phyloP scores from a whole-genome alignment of 2,888 invertebrate genomes.

The Cryptosula pallasiana region DNA sequence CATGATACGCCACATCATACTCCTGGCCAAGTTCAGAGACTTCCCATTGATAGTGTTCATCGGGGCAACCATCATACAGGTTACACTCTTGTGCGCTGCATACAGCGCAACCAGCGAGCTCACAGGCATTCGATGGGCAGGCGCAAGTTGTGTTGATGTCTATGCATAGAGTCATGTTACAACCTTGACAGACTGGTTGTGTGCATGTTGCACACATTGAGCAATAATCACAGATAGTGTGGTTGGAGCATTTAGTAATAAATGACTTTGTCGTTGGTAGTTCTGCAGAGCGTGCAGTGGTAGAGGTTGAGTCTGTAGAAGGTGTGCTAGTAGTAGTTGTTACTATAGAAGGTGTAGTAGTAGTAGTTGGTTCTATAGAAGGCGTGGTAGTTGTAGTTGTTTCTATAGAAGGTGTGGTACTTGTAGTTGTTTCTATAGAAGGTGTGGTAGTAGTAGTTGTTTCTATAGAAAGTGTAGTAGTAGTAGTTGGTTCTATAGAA shows the following conservation, averaged over 20 bases:
- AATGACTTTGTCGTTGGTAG: not conserved
- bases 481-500: not conserved
- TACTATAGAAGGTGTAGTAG: not conserved
- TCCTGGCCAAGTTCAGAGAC: not conserved
- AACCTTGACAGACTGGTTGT: not conserved
- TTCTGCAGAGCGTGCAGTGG: not conserved
- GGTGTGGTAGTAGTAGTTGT: not conserved
- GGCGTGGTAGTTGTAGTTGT: not conserved
- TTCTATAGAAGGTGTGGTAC: not conserved
- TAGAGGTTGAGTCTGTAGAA: not conserved
- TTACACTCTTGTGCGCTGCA: not conserved
- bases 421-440: not conserved
- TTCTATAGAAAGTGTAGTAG: not conserved
- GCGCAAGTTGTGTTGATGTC: not conserved
- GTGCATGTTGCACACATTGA: not conserved
- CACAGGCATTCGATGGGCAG: not conserved
- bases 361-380: not conserved
- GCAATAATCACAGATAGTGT: conserved; percentile 8
- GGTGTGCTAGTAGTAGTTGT: not conserved
- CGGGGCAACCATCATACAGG: not conserved
- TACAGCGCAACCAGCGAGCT: not conserved
- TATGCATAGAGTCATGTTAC: not conserved
- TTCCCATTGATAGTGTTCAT: not conserved
- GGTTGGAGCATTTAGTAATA: not conserved
- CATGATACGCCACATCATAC: conserved; percentile 5